Evolutionary conservation across 2,888 invertebrate species (phyloP), one percentile per base, ranked within the genome.

Genomic region (Iselma pallidipennis): DNA sequence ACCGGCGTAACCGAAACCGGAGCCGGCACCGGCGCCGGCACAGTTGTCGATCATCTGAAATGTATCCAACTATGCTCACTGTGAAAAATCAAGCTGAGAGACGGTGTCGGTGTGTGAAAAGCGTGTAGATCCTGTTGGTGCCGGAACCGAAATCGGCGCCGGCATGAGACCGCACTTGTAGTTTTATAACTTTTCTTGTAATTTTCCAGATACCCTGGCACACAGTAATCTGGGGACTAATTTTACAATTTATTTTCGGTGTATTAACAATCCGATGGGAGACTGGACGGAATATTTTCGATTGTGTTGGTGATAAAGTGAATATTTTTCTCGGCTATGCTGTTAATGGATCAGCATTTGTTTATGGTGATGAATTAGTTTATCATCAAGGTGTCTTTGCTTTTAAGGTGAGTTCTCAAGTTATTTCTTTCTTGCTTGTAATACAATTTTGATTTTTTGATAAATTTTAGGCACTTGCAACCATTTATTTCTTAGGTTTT

Each of bases 401-500:
- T 0, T 97, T 98, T 79, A 21, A 45, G 45, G 52, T 28, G 14
- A 9, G 42, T 19, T 37, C 48, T 16, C 16, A 29, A 10, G 29
- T n/a, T n/a, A n/a, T n/a, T n/a, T n/a, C n/a, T n/a, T n/a, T n/a
- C n/a, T n/a, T n/a, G n/a, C n/a, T n/a, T n/a, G n/a, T n/a, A n/a
- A n/a, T n/a, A n/a, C n/a, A n/a, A n/a, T n/a, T n/a, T n/a, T n/a
- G 9, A 48, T 48, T 48, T 51, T 51, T 23, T 33, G 53, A 53
- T 59, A 48, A 65, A 55, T 80, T 81, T 28, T 81, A 92, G 92
- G 88, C 89, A 0, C 83, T 98, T 42, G 91, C 96, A 0, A 94
- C 96, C 16, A 92, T 98, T 56, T 94, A 94, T 82, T 98, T 97
- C 87, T 92, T 98, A 81, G 93, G 95, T 75, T 94, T 96, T 82